Evolutionary conservation across 1,140 invertebrate species (phyloP).

Genomic region (Psilanteris sp.): DNA sequence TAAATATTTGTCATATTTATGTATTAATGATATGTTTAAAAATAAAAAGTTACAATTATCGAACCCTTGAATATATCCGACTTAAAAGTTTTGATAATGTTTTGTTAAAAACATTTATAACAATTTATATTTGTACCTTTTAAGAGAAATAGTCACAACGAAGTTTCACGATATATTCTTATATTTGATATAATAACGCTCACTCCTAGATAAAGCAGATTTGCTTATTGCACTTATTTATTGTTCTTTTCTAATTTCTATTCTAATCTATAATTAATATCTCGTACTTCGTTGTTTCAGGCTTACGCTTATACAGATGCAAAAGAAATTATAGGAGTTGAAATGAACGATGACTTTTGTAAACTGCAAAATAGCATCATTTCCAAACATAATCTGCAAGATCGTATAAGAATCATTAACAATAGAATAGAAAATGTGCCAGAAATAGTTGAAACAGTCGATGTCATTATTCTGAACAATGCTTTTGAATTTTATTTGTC

Average conservation of each 20-base stretch:
- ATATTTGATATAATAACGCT: no score
- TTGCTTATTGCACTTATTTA: no score
- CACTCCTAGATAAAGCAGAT: no score
- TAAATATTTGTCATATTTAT: conserved; percentile 2
- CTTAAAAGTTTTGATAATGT: no score
- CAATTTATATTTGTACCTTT: no score
- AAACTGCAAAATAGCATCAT: conserved; percentile 83
- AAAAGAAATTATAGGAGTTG: conserved; percentile 83
- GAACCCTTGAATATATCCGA: no score
- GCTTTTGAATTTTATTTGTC: conserved; percentile 85
- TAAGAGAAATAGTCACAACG: no score
- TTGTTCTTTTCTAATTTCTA: no score
- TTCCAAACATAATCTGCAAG: conserved; percentile 81
- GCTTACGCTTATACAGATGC: conserved; percentile 84
- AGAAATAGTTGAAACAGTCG: conserved; percentile 80
- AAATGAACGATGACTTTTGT: conserved; percentile 86
- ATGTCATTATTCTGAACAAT: conserved; percentile 84
- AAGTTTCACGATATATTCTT: no score
- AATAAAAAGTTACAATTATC: no score
- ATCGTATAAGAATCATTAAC: conserved; percentile 82
- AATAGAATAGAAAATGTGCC: conserved; percentile 81
- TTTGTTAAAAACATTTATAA: no score
- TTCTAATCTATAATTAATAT: no score
- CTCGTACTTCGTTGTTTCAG: conserved; percentile 75
- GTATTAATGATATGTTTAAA: conserved; percentile 21